Conservation (phyloP, 2,113 vertebrate genomes). For the Philantomba maxwellii region DNA sequence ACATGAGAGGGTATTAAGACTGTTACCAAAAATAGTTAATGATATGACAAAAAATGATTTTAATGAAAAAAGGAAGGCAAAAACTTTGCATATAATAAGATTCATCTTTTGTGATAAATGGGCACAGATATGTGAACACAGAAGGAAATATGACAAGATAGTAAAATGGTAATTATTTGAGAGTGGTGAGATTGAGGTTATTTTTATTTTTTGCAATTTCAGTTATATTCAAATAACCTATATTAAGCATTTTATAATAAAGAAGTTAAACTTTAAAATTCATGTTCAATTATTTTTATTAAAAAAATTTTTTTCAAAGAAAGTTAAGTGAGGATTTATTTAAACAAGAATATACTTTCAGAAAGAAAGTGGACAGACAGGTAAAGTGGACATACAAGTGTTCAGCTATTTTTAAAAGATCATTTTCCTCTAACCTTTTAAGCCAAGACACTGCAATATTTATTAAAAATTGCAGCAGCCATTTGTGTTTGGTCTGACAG, state of each 20-base stretch:
- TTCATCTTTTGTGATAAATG: constrained; percentile 10
- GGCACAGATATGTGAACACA: neutral
- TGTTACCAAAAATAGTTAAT: neutral
- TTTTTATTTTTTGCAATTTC: neutral
- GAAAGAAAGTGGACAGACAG: neutral
- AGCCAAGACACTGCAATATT: neutral
- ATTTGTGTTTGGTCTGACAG: neutral
- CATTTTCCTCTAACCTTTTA: neutral
- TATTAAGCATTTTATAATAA: neutral
- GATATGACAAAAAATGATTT: neutral
- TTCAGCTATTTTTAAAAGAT: neutral
- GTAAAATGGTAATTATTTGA: neutral
- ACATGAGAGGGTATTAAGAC: neutral
- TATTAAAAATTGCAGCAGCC: neutral
- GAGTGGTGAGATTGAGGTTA: neutral
- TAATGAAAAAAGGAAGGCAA: neutral
- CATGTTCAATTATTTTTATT: neutral
- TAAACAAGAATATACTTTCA: neutral
- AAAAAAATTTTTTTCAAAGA: neutral
- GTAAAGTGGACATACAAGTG: neutral
- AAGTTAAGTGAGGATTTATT: neutral
- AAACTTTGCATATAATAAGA: neutral
- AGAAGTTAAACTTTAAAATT: neutral
- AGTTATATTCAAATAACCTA: neutral
- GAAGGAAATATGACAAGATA: neutral